A percentile compares a stretch with the other conserved stretches of the same genome.
These are phyloP conservation scores for Cardiocondyla obscurior DNA, from an alignment of 1,140 invertebrate species.

Conservation along the genomic window DNA sequence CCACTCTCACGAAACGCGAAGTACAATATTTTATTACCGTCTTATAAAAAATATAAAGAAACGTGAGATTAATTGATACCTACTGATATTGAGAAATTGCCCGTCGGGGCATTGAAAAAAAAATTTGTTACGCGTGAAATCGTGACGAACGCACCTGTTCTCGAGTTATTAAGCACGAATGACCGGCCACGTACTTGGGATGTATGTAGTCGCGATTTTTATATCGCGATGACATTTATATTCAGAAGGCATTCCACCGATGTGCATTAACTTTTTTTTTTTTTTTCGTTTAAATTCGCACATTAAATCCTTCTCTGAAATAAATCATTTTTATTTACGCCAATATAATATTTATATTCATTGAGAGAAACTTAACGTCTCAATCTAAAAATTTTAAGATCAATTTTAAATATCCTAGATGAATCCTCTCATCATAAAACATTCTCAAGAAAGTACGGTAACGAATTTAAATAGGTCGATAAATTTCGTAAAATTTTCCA, in stretches of 20 bases:
- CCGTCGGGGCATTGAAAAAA: neutral
- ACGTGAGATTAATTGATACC: constrained; percentile 37
- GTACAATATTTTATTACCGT: constrained; percentile 34
- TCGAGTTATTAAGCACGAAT: constrained; percentile 17
- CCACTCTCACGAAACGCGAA: neutral
- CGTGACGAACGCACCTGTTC: constrained; percentile 28
- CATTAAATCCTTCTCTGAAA: neutral
- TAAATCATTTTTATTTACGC: neutral
- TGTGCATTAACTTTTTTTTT: neutral
- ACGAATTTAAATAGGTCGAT: constrained; percentile 29
- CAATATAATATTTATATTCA: neutral
- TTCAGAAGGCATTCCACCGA: neutral
- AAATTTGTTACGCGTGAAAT: constrained; percentile 27
- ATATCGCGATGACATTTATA: neutral
- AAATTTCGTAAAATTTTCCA: constrained; percentile 45
- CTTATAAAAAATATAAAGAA: constrained; percentile 2
- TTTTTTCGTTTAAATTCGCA: neutral
- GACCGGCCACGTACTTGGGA: neutral
- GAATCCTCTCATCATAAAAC: neutral
- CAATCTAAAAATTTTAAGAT: neutral
- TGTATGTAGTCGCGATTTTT: too few relatives aligned
- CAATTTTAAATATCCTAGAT: neutral
- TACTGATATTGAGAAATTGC: constrained; percentile 36
- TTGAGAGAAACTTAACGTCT: neutral
- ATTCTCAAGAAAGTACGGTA: neutral